A percentile compares a stretch with the other conserved stretches of the same genome.
Conservation (phyloP, 2,113 vertebrate genomes). For the Microcebus griseorufus region DNA sequence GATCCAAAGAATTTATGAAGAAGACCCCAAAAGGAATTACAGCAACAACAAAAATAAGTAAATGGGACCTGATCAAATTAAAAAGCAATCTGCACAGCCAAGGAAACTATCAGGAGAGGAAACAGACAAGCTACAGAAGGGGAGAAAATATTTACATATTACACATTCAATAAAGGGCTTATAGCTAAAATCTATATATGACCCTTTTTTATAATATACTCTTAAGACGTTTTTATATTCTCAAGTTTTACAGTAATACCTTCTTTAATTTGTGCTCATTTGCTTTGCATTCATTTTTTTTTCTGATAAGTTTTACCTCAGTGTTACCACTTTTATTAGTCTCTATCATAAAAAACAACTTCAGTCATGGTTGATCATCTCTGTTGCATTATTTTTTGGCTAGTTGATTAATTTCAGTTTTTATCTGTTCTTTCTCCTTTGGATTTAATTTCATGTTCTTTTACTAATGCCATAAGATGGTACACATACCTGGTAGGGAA, state of each 20-base stretch:
- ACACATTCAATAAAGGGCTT: too few species aligned
- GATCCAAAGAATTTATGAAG: too few species aligned
- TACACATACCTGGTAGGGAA: too few species aligned
- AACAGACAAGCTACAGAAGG: too few species aligned
- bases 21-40: too few species aligned
- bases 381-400: not conserved
- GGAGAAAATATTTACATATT: too few species aligned
- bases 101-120: too few species aligned
- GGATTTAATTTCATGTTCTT: not conserved
- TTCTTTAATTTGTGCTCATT: not conserved
- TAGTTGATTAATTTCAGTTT: not conserved
- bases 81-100: too few species aligned
- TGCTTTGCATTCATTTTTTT: not conserved
- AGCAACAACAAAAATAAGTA: too few species aligned
- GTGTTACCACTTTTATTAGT: not conserved
- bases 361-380: not conserved
- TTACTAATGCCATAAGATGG: not conserved
- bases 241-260: not conserved
- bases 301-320: not conserved
- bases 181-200: too few species aligned
- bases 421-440: not conserved
- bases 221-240: not conserved
- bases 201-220: not conserved
- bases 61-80: too few species aligned
- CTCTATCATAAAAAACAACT: not conserved